These are phyloP conservation scores for Plagiodera versicolora DNA, from an alignment of 2,888 invertebrate species.

Conservation along the genomic window DNA sequence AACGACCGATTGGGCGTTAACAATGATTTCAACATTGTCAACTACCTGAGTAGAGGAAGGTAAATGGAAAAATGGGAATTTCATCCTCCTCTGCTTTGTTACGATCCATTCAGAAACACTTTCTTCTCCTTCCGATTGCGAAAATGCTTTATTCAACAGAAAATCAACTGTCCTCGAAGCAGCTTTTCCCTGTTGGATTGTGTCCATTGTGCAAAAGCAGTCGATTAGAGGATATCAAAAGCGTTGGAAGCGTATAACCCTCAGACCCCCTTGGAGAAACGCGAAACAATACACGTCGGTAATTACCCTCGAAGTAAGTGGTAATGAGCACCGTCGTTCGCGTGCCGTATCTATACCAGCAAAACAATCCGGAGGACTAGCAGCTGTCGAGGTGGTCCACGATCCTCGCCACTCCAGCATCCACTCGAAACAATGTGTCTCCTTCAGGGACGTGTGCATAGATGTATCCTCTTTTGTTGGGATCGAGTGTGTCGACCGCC, in stretches of 20 bases:
- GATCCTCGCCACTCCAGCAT: slow-evolving; percentile 28
- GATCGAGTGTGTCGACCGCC: slow-evolving; percentile 13
- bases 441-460: slow-evolving; percentile 29
- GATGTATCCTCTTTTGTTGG: slow-evolving; percentile 32
- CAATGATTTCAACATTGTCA: too few relatives aligned
- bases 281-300: slow-evolving; percentile 12
- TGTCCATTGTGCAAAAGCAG: neutral
- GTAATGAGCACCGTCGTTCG: slow-evolving; percentile 33
- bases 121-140: too few relatives aligned
- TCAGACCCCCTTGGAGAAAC: slow-evolving; percentile 5
- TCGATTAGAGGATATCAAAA: neutral
- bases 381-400: slow-evolving; percentile 42
- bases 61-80: too few relatives aligned
- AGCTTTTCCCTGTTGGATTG: neutral
- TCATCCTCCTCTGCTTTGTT: too few relatives aligned
- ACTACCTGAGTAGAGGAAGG: too few relatives aligned
- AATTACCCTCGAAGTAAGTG: slow-evolving; percentile 8
- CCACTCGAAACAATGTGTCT: slow-evolving; percentile 25
- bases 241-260: neutral
- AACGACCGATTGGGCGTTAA: too few relatives aligned
- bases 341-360: slow-evolving; percentile 44
- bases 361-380: slow-evolving; percentile 32
- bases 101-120: too few relatives aligned
- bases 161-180: too few relatives aligned
- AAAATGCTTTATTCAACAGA: too few relatives aligned